phyloP scores from a whole-genome alignment of 35 echinoderm and acorn worm species.

The Lytechinus variegatus region DNA sequence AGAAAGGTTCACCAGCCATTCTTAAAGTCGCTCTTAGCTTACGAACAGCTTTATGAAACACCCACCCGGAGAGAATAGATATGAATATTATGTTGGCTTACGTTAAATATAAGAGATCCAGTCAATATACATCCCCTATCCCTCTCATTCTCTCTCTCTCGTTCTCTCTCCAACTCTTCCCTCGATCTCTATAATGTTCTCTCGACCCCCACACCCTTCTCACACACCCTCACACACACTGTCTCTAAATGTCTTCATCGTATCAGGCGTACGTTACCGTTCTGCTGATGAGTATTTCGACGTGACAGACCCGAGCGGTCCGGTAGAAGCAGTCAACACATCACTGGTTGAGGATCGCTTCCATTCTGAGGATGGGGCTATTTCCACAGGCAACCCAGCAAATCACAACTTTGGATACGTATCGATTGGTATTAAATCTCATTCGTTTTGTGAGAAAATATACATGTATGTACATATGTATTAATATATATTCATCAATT shows the following conservation, averaged over 20 bases:
- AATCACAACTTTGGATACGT: conserved; percentile 76
- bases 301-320: conserved; percentile 61
- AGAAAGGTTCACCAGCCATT: too few species aligned
- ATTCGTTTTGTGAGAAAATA: too few species aligned
- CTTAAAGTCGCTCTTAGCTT: too few species aligned
- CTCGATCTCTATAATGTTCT: not conserved
- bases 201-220: not conserved
- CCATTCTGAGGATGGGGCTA: conserved; percentile 51
- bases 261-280: conserved; percentile 58
- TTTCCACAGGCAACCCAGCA: conserved; percentile 47
- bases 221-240: not conserved
- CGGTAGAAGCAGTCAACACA: conserved; percentile 57
- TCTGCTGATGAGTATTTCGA: conserved; percentile 83
- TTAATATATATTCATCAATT: too few species aligned
- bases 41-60: too few species aligned
- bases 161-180: not conserved
- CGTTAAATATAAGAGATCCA: too few species aligned
- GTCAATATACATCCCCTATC: not conserved
- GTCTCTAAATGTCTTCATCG: not conserved
- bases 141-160: not conserved
- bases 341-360: conserved; percentile 58
- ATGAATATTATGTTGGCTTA: too few species aligned
- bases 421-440: conserved; percentile 56
- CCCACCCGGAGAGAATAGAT: too few species aligned
- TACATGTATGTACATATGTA: too few species aligned